These are phyloP conservation scores for Hyperoodon ampullatus DNA, from an alignment of 2,113 vertebrate species.

Conservation along the genomic window DNA sequence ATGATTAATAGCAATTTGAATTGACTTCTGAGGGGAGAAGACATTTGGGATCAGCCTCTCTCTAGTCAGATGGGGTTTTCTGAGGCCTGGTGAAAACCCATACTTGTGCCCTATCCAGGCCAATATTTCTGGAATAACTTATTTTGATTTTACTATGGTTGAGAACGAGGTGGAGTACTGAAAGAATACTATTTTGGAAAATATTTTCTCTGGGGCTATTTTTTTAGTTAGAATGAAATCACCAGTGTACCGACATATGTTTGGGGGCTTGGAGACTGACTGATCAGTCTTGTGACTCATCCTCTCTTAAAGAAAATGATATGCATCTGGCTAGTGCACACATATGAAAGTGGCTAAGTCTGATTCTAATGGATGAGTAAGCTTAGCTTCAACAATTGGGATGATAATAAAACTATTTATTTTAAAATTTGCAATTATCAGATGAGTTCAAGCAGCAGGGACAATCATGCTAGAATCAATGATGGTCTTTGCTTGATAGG, in stretches of 20 bases:
- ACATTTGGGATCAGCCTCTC: not conserved
- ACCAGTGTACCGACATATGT: not conserved
- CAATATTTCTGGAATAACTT: not conserved
- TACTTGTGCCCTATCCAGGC: not conserved
- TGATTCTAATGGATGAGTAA: conserved; percentile 50
- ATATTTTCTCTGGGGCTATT: not conserved
- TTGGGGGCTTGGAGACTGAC: not conserved
- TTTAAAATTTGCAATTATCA: conserved; percentile 43
- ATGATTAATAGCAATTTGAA: not conserved
- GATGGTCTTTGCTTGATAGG: not conserved
- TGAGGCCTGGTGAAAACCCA: not conserved
- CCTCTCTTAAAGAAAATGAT: conserved; percentile 53
- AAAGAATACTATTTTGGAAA: not conserved
- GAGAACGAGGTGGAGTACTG: not conserved
- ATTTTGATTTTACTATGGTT: conserved; percentile 12
- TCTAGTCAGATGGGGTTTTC: not conserved
- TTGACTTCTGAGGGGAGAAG: conserved; percentile 6
- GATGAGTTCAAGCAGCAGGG: conserved; percentile 15
- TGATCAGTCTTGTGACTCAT: conserved; percentile 19
- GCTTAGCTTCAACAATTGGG: not conserved
- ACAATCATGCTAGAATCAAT: not conserved
- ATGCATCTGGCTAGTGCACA: not conserved
- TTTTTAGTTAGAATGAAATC: conserved; percentile 15
- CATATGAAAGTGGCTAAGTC: not conserved
- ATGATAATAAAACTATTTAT: conserved; percentile 45